phyloP scores from a whole-genome alignment of 2,888 invertebrate species.

The Lasioglossum morio region DNA sequence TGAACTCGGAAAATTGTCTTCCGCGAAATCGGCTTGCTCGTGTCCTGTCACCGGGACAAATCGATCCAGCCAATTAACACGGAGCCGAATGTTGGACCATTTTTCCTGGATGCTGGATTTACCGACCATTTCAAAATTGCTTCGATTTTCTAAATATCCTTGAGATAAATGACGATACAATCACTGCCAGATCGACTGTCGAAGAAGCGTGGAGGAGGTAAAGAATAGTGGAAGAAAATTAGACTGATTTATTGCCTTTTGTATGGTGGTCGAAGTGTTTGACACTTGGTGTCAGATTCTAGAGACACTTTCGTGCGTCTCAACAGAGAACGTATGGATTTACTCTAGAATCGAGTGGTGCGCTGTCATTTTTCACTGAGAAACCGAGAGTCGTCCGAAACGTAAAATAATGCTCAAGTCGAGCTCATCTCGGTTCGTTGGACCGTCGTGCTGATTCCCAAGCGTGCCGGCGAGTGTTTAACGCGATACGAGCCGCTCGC shows the following conservation, averaged over 20 bases:
- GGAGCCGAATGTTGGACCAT: neutral
- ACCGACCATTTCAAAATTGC: too few relatives aligned
- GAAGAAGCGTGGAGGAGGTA: too few relatives aligned
- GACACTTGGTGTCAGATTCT: too few relatives aligned
- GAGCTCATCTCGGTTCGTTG: neutral
- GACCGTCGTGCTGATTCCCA: neutral
- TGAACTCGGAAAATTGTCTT: neutral
- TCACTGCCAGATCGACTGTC: too few relatives aligned
- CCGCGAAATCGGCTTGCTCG: neutral
- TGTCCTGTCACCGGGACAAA: neutral
- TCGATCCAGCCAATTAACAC: neutral
- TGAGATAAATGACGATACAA: too few relatives aligned
- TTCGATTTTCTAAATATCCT: too few relatives aligned
- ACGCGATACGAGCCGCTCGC: slow-evolving; percentile 36
- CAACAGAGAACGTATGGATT: neutral
- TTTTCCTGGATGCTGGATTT: neutral
- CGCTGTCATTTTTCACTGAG: neutral
- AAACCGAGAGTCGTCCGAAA: neutral
- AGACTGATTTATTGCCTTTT: too few relatives aligned
- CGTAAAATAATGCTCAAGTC: neutral
- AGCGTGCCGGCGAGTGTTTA: neutral
- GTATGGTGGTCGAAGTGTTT: too few relatives aligned
- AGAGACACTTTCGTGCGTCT: too few relatives aligned
- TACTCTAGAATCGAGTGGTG: neutral
- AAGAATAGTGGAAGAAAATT: too few relatives aligned